phyloP scores from a whole-genome alignment of 2,797 vertebrate species.

The Clarias laeviceps region DNA sequence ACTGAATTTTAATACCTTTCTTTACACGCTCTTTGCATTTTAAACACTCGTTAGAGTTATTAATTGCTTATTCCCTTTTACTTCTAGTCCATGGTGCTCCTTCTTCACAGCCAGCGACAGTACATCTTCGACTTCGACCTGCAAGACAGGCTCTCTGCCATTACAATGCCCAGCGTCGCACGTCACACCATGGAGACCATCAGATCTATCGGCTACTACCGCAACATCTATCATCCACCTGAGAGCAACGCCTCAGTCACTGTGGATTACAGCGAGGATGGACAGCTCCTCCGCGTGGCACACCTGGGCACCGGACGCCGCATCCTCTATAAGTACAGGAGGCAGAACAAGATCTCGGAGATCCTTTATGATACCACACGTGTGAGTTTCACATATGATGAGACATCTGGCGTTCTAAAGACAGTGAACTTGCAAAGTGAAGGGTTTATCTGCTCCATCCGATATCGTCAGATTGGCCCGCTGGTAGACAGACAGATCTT shows the following conservation, averaged over 20 bases:
- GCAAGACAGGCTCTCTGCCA: constrained; percentile 90
- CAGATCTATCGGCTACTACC: constrained; percentile 95
- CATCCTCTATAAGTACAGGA: constrained; percentile 92
- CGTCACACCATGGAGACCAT: constrained; percentile 99
- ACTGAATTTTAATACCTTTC: constrained; percentile 66
- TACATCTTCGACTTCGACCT: constrained; percentile 98
- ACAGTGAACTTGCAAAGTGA: constrained; percentile 97
- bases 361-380: constrained; percentile 96
- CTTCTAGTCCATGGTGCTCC: constrained; percentile 94
- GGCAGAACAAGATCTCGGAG: constrained; percentile 93
- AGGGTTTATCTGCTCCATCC: constrained; percentile 97
- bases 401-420: constrained; percentile 94
- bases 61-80: constrained; percentile 34
- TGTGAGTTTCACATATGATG: constrained; percentile 97
- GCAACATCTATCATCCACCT: constrained; percentile 96
- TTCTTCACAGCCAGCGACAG: constrained; percentile 96
- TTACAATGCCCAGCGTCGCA: constrained; percentile 98
- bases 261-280: constrained; percentile 88
- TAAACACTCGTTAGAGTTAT: constrained; percentile 50
- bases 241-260: constrained; percentile 96
- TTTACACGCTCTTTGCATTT: constrained; percentile 57
- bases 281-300: constrained; percentile 88
- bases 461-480: constrained; percentile 94
- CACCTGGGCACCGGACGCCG: constrained; percentile 93
- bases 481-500: constrained; percentile 97